Conservation (phyloP, 2,888 invertebrate species). For the Achlya flavicornis region DNA sequence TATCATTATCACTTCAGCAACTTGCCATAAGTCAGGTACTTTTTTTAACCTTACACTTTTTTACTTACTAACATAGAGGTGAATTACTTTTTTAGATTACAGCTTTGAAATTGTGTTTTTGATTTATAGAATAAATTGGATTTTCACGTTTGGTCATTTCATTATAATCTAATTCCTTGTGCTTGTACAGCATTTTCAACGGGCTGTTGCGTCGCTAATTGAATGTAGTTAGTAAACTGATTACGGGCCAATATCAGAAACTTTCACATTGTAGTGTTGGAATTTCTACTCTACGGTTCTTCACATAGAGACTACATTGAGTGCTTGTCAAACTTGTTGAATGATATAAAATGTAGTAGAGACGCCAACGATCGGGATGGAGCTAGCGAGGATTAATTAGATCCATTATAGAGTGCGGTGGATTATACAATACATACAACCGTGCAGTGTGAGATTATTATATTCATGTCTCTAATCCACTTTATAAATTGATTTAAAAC, state of each 20-base stretch:
- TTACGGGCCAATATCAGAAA: conserved; percentile 27
- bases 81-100: too few species aligned
- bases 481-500: too few species aligned
- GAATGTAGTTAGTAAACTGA: conserved; percentile 48
- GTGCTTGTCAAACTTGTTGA: not conserved
- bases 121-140: too few species aligned
- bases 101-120: too few species aligned
- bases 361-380: conserved; percentile 17
- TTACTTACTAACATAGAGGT: too few species aligned
- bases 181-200: conserved; percentile 29
- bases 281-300: conserved; percentile 25
- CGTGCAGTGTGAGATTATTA: too few species aligned
- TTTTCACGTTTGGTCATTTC: conserved; percentile 17
- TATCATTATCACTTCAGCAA: too few species aligned
- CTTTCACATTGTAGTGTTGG: not conserved
- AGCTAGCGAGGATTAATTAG: conserved; percentile 23
- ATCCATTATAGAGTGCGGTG: conserved; percentile 11
- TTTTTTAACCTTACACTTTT: too few species aligned
- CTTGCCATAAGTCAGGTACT: too few species aligned
- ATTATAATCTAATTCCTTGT: conserved; percentile 24
- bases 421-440: not conserved
- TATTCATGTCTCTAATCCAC: too few species aligned
- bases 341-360: conserved; percentile 9
- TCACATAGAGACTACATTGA: conserved; percentile 16
- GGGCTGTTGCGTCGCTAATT: conserved; percentile 47